phyloP scores from a whole-genome alignment of 23 tunicate genomes.

The Oikopleura albicans region DNA sequence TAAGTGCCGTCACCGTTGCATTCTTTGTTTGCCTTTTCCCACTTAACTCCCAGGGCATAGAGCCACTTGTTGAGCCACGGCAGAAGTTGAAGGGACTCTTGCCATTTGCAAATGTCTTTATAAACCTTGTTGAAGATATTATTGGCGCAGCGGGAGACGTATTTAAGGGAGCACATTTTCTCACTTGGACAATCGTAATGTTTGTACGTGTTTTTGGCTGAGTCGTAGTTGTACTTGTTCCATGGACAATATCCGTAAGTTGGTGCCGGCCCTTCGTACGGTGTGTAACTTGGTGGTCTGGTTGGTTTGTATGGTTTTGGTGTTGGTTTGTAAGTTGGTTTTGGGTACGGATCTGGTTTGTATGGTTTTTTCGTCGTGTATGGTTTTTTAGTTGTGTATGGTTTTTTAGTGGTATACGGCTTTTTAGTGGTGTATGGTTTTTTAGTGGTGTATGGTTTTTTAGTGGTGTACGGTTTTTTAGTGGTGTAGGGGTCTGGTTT shows the following conservation, averaged over 20 bases:
- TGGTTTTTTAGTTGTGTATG: background rate
- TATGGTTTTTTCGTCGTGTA: slow-evolving; percentile 1
- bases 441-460: background rate
- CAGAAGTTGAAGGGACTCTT: background rate
- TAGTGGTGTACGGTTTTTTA: background rate
- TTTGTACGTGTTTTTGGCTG: background rate
- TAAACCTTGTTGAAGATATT: slow-evolving; percentile 5
- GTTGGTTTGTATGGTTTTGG: too few species aligned
- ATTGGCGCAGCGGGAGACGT: background rate
- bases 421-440: background rate
- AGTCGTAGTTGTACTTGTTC: background rate
- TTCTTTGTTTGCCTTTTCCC: background rate
- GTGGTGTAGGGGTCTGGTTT: slow-evolving; percentile 9
- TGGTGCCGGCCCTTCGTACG: background rate
- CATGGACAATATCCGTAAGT: background rate
- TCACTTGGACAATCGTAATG: background rate
- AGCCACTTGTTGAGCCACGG: background rate
- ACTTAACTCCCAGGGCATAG: background rate
- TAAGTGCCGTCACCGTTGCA: background rate
- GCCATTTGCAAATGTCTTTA: background rate
- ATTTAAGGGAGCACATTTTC: background rate
- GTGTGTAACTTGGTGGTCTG: background rate
- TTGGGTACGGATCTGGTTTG: too few species aligned
- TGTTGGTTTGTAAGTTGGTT: too few species aligned
- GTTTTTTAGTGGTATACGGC: background rate